Percentiles rank a stretch among this genome's conserved stretches.
Evolutionary conservation across 2,113 vertebrate species (phyloP).

Genomic region (Pomatorhinus ruficollis): DNA sequence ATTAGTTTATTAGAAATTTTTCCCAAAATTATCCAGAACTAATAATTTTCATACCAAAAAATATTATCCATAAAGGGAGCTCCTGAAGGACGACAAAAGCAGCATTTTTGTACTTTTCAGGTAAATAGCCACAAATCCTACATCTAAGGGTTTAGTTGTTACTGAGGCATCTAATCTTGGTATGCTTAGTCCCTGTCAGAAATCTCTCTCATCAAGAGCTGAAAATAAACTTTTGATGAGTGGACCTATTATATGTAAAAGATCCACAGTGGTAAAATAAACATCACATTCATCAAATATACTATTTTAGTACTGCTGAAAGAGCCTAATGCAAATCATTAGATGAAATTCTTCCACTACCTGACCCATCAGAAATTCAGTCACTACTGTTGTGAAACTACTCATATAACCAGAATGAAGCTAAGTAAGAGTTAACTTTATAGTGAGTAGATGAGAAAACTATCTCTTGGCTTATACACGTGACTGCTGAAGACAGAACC

Average conservation of each 20-base stretch:
- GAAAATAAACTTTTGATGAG: neutral
- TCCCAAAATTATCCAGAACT: neutral
- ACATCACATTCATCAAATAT: neutral
- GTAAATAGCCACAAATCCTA: neutral
- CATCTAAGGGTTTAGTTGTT: neutral
- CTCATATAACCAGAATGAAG: neutral
- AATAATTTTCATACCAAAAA: neutral
- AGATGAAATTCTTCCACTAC: neutral
- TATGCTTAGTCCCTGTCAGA: neutral
- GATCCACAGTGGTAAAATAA: neutral
- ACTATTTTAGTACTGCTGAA: neutral
- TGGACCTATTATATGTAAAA: neutral
- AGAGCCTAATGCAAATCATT: neutral
- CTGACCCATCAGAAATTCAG: neutral
- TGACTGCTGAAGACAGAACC: neutral
- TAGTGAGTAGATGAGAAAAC: neutral
- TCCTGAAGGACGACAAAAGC: neutral
- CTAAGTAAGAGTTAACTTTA: neutral
- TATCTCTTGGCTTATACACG: neutral
- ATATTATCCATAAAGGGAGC: neutral
- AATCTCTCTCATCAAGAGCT: neutral
- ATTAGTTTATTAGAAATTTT: neutral
- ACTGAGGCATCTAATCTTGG: neutral
- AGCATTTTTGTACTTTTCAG: neutral
- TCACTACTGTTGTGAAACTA: neutral